Percentiles rank a stretch among this genome's conserved stretches.
These are phyloP conservation scores for Machaerirhynchus nigripectus DNA, from an alignment of 2,113 vertebrate species.

Conservation along the genomic window DNA sequence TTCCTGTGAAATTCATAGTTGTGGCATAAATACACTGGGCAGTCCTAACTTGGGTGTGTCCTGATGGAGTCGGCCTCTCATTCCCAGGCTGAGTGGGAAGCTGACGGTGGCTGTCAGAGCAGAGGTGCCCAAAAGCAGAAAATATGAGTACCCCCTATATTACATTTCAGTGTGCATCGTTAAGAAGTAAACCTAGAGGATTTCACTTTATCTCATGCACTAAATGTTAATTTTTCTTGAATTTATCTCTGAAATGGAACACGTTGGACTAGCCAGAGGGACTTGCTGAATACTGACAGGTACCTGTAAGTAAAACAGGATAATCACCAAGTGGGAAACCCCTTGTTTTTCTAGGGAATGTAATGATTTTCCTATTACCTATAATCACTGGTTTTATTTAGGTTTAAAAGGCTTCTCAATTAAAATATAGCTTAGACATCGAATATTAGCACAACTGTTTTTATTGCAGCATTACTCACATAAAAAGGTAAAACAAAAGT, in stretches of 20 bases:
- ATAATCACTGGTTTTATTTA: not conserved
- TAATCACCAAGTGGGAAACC: not conserved
- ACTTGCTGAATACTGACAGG: not conserved
- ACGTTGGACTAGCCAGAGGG: not conserved
- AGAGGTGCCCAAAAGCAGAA: not conserved
- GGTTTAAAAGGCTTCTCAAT: not conserved
- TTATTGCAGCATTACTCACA: not conserved
- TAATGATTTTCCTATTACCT: not conserved
- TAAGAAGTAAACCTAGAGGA: not conserved
- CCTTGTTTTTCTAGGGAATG: not conserved
- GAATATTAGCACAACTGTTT: not conserved
- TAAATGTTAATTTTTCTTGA: not conserved
- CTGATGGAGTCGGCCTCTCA: not conserved
- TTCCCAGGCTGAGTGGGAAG: not conserved
- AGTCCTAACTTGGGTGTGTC: not conserved
- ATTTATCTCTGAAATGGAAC: not conserved
- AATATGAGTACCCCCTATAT: not conserved
- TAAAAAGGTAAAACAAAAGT: not conserved
- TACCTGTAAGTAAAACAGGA: not conserved
- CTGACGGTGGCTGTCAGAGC: not conserved
- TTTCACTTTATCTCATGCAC: not conserved
- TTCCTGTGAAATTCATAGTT: not conserved
- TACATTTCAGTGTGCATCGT: not conserved
- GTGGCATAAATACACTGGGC: not conserved
- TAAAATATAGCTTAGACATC: not conserved